Percentiles rank a stretch among this genome's conserved stretches.
These are phyloP conservation scores for Tinamus guttatus DNA, from an alignment of 2,113 vertebrate species.

Conservation along the genomic window DNA sequence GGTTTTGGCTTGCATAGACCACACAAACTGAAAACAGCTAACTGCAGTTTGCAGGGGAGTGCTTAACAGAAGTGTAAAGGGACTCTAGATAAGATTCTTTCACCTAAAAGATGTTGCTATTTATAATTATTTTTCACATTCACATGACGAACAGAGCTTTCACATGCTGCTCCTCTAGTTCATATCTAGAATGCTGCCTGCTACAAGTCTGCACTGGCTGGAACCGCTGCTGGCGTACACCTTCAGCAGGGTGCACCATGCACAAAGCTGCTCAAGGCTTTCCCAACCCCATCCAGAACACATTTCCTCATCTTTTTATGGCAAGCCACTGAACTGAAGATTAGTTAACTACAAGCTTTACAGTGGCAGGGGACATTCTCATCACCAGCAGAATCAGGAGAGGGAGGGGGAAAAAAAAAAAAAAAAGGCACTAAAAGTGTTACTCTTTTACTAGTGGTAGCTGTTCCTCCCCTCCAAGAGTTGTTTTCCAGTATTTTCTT, in stretches of 20 bases:
- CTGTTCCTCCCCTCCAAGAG: background rate
- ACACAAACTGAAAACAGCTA: background rate
- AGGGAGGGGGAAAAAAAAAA: conserved; percentile 7
- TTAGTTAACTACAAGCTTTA: background rate
- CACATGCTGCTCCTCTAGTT: background rate
- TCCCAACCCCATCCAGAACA: background rate
- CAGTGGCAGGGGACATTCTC: background rate
- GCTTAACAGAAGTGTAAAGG: background rate
- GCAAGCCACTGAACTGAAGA: background rate
- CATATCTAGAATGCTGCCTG: background rate
- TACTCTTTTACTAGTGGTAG: background rate
- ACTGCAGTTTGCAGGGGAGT: background rate
- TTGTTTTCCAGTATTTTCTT: background rate
- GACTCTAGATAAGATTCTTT: background rate
- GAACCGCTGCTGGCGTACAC: background rate
- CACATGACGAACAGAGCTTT: background rate
- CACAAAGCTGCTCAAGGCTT: background rate
- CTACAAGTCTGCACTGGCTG: background rate
- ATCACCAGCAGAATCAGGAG: background rate
- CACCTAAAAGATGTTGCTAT: background rate
- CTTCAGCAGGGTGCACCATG: background rate
- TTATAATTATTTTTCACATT: background rate
- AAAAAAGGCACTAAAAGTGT: background rate
- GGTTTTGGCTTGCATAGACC: background rate
- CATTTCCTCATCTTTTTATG: background rate